A percentile compares a stretch with the other conserved stretches of the same genome.
Evolutionary conservation across 2,888 invertebrate genomes (phyloP).

Genomic region (Baronia brevicornis): DNA sequence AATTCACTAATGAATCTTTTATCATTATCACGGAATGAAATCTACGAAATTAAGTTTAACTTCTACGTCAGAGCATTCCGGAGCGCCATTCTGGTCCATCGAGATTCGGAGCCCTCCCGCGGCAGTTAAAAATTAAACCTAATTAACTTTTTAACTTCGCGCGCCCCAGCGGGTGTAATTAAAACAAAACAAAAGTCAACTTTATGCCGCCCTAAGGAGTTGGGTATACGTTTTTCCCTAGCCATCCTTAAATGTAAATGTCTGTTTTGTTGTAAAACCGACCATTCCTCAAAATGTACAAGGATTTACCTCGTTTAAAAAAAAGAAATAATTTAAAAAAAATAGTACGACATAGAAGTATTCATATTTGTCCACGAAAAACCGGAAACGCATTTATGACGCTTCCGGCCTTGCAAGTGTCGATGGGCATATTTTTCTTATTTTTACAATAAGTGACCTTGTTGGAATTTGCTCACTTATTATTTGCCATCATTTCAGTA

Average conservation of each 20-base stretch:
- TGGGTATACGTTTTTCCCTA: slow-evolving; percentile 33
- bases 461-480: no score
- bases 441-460: no score
- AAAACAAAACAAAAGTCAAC: slow-evolving; percentile 64
- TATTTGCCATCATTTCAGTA: no score
- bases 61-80: slow-evolving; percentile 9
- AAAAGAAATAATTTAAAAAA: no score
- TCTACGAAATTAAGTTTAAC: slow-evolving; percentile 10
- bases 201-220: slow-evolving; percentile 54
- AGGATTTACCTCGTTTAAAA: background rate
- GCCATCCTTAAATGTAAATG: slow-evolving; percentile 17
- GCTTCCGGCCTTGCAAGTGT: no score
- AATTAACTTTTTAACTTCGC: slow-evolving; percentile 63
- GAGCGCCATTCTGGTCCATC: slow-evolving; percentile 21
- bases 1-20: no score
- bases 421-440: no score
- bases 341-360: no score
- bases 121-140: slow-evolving; percentile 61
- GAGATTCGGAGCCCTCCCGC: slow-evolving; percentile 35
- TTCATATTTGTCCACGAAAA: background rate
- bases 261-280: slow-evolving; percentile 12
- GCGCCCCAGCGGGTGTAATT: slow-evolving; percentile 48
- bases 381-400: no score
- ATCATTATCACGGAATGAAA: no score
- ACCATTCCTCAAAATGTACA: slow-evolving; percentile 2